Evolutionary conservation across 2,888 invertebrate genomes (phyloP), one percentile per base, ranked within the genome.

Genomic region (Steromphala cineraria): DNA sequence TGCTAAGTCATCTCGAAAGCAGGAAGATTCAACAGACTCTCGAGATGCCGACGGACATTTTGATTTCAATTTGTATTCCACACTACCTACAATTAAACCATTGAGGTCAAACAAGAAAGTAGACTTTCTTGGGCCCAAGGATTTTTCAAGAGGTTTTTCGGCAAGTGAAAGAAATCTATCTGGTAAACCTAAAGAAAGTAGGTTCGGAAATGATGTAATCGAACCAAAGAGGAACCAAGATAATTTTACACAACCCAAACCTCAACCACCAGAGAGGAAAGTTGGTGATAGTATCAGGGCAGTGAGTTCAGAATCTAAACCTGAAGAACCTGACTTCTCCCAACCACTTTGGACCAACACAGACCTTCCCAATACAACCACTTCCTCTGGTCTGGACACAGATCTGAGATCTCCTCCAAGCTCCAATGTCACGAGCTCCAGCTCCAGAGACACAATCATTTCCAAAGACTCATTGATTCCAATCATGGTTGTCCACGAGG

Each of bases 51-150:
- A 83, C 24, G 78, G 78, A 79, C 81, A 81, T 55, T 83, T 81
- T 81, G 87, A 85, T 74, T 82, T 81, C 53, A 84, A 82, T 53
- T 78, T 78, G 46, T 87, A 84, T 82, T 85, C 86, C 56, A 86
- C 88, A 28, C 81, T 87, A 10, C 88, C 88, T 13, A 86, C 86
- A 53, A 87, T 88, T 21, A 87, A 85, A 75, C 87, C 87, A 31
- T 80, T 87, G 10, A 82, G 84, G 40, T 83, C 85, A 31, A 78
- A 84, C 21, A 80, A 67, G 55, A 79, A 74, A 55, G 74, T 79
- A 36, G 79, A 79, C n/a, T 74, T 76, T 76, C 28, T 53, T 13
- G 71, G 71, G n/a, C 28, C 36, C n/a, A 71, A 71, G n/a, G 71
- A 71, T 40, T 19, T 10, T 36, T 19, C 19, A 71, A 40, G 36